Evolutionary conservation across 1,140 invertebrate genomes (phyloP).

Genomic region (Calycopis cecrops): DNA sequence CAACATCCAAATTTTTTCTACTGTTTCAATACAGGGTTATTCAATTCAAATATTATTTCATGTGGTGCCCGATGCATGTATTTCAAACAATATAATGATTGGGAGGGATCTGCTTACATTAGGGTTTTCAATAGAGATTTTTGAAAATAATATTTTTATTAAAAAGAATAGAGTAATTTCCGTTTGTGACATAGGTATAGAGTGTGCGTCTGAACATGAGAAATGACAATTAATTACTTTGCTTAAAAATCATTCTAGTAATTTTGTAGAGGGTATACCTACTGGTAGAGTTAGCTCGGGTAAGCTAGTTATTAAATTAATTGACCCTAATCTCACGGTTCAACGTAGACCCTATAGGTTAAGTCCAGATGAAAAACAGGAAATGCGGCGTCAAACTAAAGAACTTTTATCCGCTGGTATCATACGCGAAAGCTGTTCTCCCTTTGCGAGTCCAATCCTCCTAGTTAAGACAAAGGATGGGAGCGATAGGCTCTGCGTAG

Average conservation of each 20-base stretch:
- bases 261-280: not conserved
- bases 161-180: not conserved
- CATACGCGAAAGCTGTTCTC: constrained; percentile 2
- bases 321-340: constrained; percentile 5
- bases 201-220: not conserved
- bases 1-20: constrained; percentile 14
- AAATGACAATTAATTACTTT: not conserved
- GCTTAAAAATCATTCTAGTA: not conserved
- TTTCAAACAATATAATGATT: not conserved
- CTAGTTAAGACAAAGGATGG: not conserved
- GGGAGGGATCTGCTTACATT: not conserved
- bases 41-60: constrained; percentile 15
- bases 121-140: not conserved
- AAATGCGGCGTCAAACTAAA: not conserved
- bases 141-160: not conserved
- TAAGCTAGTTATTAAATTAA: not conserved
- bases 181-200: not conserved
- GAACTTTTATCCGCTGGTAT: not conserved
- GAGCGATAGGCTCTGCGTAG: not conserved
- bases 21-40: constrained; percentile 14
- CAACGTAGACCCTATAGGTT: not conserved
- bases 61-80: not conserved
- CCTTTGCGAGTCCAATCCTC: constrained; percentile 6
- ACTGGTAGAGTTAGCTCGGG: not conserved
- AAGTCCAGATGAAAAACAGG: not conserved